Evolutionary conservation across 2,888 invertebrate genomes (phyloP), one percentile per base, ranked within the genome.

Genomic region (Drosophila imparisetae): DNA sequence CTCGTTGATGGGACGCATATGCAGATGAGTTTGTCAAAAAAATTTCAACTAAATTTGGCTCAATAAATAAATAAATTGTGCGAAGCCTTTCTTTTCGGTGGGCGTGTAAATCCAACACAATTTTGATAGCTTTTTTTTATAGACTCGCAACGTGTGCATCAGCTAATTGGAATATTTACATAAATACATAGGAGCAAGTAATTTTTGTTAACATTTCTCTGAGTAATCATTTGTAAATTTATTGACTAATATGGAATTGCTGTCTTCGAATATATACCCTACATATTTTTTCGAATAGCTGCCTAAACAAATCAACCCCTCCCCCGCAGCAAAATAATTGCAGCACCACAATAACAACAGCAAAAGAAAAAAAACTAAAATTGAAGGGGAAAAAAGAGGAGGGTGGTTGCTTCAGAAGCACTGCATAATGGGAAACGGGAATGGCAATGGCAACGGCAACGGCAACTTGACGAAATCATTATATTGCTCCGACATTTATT

Each of bases 401-500:
- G 58, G 61, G 69, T 64, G 72, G 71, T 83, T 71, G 55, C 45
- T 30, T 52, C 21, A 58, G 40, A 11, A 5, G 40, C 40, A 40
- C 89, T 40, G 40, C 40, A 11, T 21, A 45, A 45, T 38, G 36
- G 36, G 42, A 21, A 42, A 42, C n/a, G n/a, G 40, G 64, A 55
- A 70, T 63, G 83, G 85, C 81, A 82, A 18, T 10, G n/a, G n/a
- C 87, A 86, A 83, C 79, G 79, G 74, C 77, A 36, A 54, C 42
- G 27, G 49, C 11, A 76, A 88, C 83, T 86, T 88, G 83, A 91
- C 89, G 90, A 91, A 91, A 90, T 91, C 89, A 90, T 91, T 91
- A 91, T 91, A 90, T 89, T 86, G 87, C 87, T 58, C 87, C 91
- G 92, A 92, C 92, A 92, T 92, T 92, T 92, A 92, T 92, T 92